Evolutionary conservation across 1,140 invertebrate species (phyloP).

Genomic region (Caenorhabditis latens): DNA sequence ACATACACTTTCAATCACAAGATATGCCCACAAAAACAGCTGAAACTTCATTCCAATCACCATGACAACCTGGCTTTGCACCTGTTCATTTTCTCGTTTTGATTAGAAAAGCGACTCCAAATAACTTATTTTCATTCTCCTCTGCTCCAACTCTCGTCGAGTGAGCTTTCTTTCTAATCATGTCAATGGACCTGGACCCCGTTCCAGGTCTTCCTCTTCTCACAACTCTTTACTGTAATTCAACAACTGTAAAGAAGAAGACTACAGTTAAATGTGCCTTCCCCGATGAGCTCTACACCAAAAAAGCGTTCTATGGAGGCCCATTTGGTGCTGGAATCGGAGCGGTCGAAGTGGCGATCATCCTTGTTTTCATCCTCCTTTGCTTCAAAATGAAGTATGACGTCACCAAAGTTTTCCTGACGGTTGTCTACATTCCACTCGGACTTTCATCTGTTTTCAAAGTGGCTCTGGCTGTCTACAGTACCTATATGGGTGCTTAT

Average conservation of each 20-base stretch:
- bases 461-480: constrained; percentile 7
- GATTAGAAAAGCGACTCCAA: neutral
- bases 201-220: constrained; percentile 41
- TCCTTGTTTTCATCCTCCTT: neutral
- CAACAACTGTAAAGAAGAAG: constrained; percentile 38
- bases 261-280: neutral
- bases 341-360: neutral
- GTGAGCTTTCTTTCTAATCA: neutral
- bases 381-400: constrained; percentile 40
- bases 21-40: neutral
- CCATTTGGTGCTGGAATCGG: constrained; percentile 22
- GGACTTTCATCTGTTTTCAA: constrained; percentile 14
- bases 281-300: constrained; percentile 36
- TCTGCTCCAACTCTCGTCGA: neutral
- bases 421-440: constrained; percentile 33
- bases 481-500: neutral
- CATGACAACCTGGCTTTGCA: constrained; percentile 5
- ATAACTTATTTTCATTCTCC: neutral
- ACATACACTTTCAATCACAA: constrained; percentile 10
- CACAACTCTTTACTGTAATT: constrained; percentile 12
- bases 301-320: constrained; percentile 32
- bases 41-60: constrained; percentile 23
- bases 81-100: neutral
- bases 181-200: constrained; percentile 42
- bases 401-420: constrained; percentile 13